Percentiles rank a stretch among this genome's conserved stretches.
Conservation (phyloP, 92 coral and sea anemone species). For the Desmophyllum pertusum region DNA sequence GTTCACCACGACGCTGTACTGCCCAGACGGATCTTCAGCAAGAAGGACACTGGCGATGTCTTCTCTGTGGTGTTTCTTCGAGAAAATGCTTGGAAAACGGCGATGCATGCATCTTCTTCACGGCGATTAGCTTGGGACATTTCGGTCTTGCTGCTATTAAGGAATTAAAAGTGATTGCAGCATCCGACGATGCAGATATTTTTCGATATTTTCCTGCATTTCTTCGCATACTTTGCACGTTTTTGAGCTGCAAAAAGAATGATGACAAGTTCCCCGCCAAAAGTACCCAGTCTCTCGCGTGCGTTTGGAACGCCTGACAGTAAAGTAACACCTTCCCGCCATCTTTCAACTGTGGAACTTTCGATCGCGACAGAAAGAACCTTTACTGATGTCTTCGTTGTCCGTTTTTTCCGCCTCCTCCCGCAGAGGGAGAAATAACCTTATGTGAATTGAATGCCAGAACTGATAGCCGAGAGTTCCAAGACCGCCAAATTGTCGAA, state of each 20-base stretch:
- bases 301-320: conserved; percentile 30
- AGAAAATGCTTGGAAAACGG: conserved; percentile 83
- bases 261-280: conserved; percentile 7
- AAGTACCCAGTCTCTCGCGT: conserved; percentile 40
- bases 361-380: neutral
- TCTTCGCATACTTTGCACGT: too few species aligned
- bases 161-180: neutral
- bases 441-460: conserved; percentile 85
- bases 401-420: conserved; percentile 86
- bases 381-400: conserved; percentile 63
- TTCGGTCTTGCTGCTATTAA: neutral
- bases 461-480: conserved; percentile 66
- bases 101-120: conserved; percentile 59
- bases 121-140: conserved; percentile 40
- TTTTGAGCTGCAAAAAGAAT: too few species aligned
- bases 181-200: neutral
- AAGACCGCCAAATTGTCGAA: conserved; percentile 75
- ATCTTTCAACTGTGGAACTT: conserved; percentile 14
- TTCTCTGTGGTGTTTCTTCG: conserved; percentile 73
- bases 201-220: neutral
- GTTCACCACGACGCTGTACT: conserved; percentile 86
- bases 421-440: conserved; percentile 72
- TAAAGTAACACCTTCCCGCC: conserved; percentile 36
- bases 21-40: conserved; percentile 76
- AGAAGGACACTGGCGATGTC: conserved; percentile 78